Base-by-base conservation (phyloP, 2,797 vertebrate species). In the Babyrousa celebensis region DNA sequence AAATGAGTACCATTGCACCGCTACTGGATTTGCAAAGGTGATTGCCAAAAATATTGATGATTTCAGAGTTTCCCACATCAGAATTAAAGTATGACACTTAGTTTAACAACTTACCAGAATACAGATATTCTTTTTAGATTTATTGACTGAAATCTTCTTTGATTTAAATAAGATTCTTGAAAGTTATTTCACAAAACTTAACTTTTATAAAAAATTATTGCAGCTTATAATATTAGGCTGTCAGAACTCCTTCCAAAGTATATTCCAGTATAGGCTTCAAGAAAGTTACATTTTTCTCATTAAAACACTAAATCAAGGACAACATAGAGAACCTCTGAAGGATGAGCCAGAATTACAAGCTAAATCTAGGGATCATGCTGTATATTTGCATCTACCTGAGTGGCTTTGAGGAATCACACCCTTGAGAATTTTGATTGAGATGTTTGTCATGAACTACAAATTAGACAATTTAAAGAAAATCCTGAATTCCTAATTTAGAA, bases 271-370 rank as follows among this genome's bases (percentile, higher is more conserved):
- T 20, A 77, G 1, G 52, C 48, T 20, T n/a, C 74, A 77, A 77
- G 10, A 77, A n/a, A 77, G 20, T 77, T 54, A 20, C 15, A 54
- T 75, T 77, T 54, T 54, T 54, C 48, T 54, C 74, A 75, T 18
- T 52, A 54, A 63, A 27, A 48, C 43, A 48, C 5, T 48, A 75
- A 75, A 3, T 60, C 58, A 60, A 20, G 16, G 58, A 21, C 6
- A 52, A 65, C 54, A 65, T 16, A 20, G 9, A 54, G 16, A n/a
- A 17, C 3, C 27, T 54, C 74, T 5, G 7, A 5, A 75, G 9
- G 48, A 15, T 52, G 27, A 29, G 9, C 9, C 0, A 1, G 17
- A 12, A 5, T 52, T 52, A 2, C 2, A 12, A 75, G 11, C 1
- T 75, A 29, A 52, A 75, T 5, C 52, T 11, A 75, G 27, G 74